phyloP scores from a whole-genome alignment of 2,113 vertebrate genomes.

The Mobula birostris region DNA sequence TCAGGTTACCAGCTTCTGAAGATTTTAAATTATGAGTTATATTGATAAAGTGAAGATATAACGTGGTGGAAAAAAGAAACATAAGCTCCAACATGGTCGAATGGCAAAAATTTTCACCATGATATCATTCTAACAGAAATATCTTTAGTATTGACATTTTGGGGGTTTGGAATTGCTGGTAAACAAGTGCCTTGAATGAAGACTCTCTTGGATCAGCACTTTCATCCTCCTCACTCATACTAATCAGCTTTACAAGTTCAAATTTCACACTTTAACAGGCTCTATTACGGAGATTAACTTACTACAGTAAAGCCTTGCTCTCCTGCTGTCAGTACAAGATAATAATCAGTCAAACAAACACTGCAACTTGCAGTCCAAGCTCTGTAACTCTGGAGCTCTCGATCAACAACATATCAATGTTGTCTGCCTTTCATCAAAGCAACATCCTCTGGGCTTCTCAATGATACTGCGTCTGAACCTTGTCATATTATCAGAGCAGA shows the following conservation, averaged over 20 bases:
- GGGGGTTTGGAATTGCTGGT: neutral
- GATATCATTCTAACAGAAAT: neutral
- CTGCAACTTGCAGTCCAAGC: neutral
- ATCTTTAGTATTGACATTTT: too few species aligned
- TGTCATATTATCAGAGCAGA: constrained; percentile 16
- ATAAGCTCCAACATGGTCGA: neutral
- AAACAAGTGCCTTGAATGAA: neutral
- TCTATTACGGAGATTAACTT: constrained; percentile 17
- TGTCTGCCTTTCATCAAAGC: constrained; percentile 17
- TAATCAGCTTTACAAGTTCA: constrained; percentile 27
- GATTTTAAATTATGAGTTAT: neutral
- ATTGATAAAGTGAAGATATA: neutral
- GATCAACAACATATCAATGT: constrained; percentile 5
- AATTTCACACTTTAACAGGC: constrained; percentile 13
- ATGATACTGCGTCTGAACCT: neutral
- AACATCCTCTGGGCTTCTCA: neutral
- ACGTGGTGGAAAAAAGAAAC: neutral
- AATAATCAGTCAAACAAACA: neutral
- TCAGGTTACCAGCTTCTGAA: too few species aligned
- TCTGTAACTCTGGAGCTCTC: neutral
- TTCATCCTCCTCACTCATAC: neutral
- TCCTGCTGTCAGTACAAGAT: constrained; percentile 2
- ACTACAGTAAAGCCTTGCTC: neutral
- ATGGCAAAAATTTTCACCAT: too few species aligned
- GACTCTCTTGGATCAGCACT: neutral